Percentiles rank a stretch among this genome's conserved stretches.
Conservation (phyloP, 2,113 vertebrate species). For the human region DNA sequence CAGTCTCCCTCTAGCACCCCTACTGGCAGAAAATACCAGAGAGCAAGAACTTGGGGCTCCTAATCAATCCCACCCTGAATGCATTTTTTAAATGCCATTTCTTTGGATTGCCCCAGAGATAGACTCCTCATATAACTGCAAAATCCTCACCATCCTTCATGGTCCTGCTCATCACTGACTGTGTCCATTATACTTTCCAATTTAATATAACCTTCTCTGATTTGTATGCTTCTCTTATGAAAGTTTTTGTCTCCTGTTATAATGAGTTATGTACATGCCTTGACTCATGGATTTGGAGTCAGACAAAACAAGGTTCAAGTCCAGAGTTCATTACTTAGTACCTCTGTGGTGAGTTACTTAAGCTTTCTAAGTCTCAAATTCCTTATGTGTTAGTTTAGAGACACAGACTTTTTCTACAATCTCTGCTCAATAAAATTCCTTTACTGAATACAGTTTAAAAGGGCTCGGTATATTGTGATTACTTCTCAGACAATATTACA, state of each 20-base stretch:
- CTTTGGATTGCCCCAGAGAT: background rate
- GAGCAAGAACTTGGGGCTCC: background rate
- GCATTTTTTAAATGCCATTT: background rate
- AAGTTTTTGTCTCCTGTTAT: background rate
- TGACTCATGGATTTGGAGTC: background rate
- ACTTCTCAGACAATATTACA: background rate
- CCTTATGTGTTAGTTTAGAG: background rate
- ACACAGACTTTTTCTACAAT: background rate
- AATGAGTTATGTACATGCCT: background rate
- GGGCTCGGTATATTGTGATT: background rate
- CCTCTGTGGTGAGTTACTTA: background rate
- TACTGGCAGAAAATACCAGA: background rate
- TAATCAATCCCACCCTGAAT: background rate
- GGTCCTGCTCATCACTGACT: background rate
- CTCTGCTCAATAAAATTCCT: background rate
- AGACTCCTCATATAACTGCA: background rate
- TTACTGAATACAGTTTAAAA: background rate
- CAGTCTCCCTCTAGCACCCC: background rate
- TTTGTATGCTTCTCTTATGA: background rate
- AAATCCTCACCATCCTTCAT: background rate
- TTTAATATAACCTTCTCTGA: background rate
- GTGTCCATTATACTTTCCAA: background rate
- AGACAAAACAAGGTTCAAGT: background rate
- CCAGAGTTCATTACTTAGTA: background rate
- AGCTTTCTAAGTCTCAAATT: background rate